Evolutionary conservation across 2,797 vertebrate species (phyloP).

Genomic region (Mareca strepera): DNA sequence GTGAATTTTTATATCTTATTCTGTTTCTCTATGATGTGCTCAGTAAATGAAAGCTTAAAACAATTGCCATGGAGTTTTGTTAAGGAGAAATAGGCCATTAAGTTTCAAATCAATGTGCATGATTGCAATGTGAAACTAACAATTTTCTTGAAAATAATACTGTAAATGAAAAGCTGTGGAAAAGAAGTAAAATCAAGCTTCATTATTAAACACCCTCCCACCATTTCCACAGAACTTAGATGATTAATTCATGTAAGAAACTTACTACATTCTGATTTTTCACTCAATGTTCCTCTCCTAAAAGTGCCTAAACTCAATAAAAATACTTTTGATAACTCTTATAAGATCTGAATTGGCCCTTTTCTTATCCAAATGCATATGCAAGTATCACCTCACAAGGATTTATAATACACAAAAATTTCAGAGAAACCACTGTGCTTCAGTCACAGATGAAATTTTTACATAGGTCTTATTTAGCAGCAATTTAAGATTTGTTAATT

Average conservation of each 20-base stretch:
- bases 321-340: not conserved
- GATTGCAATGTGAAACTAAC: slow-evolving; percentile 29
- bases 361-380: not conserved
- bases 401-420: not conserved
- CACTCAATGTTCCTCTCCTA: not conserved
- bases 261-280: not conserved
- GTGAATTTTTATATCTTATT: slow-evolving; percentile 24
- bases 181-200: slow-evolving; percentile 41
- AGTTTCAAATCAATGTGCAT: slow-evolving; percentile 29
- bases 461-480: too few relatives aligned
- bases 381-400: not conserved
- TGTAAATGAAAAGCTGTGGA: not conserved
- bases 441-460: too few relatives aligned
- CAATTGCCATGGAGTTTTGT: not conserved
- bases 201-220: not conserved
- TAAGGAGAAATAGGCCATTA: not conserved
- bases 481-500: too few relatives aligned
- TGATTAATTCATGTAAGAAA: not conserved
- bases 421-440: not conserved
- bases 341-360: not conserved
- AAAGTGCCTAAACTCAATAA: not conserved
- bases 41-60: slow-evolving; percentile 28
- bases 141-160: slow-evolving; percentile 50
- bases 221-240: not conserved
- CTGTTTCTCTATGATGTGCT: not conserved